These are phyloP conservation scores for Watsonalla binaria DNA, from an alignment of 2,888 invertebrate species.

Conservation along the genomic window DNA sequence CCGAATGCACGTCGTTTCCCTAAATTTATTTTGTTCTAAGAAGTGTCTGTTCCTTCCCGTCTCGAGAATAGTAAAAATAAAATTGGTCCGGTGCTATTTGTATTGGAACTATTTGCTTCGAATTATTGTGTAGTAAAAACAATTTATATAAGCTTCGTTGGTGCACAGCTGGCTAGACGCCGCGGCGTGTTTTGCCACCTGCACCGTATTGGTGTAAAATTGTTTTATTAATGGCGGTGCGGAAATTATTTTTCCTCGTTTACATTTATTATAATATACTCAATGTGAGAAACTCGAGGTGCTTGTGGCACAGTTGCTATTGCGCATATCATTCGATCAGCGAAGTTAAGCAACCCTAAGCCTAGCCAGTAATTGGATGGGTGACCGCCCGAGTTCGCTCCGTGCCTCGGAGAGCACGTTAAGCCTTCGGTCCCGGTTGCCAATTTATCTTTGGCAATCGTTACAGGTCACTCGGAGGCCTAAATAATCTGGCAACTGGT, in stretches of 20 bases:
- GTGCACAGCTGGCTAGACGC: not conserved
- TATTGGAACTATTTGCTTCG: conserved; percentile 1
- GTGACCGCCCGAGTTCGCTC: no score
- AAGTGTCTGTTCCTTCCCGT: not conserved
- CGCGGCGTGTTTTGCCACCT: not conserved
- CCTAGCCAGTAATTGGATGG: no score
- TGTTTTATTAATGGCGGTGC: not conserved
- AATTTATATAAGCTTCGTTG: not conserved
- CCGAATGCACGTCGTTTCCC: conserved; percentile 19
- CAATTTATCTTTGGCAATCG: no score
- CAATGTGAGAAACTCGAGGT: no score
- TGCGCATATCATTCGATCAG: no score
- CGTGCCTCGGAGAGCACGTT: no score
- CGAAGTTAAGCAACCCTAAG: no score
- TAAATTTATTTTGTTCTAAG: conserved; percentile 9
- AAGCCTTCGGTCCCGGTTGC: no score
- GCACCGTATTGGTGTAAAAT: not conserved
- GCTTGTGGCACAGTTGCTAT: no score
- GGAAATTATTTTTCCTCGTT: not conserved
- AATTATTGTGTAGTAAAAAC: not conserved
- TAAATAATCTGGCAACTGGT: no score
- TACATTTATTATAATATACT: no score
- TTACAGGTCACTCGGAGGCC: no score
- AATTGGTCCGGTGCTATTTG: not conserved
- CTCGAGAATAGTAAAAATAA: conserved; percentile 1